These are phyloP conservation scores for Corydoras maculifer DNA, from an alignment of 2,113 vertebrate species.

Conservation along the genomic window DNA sequence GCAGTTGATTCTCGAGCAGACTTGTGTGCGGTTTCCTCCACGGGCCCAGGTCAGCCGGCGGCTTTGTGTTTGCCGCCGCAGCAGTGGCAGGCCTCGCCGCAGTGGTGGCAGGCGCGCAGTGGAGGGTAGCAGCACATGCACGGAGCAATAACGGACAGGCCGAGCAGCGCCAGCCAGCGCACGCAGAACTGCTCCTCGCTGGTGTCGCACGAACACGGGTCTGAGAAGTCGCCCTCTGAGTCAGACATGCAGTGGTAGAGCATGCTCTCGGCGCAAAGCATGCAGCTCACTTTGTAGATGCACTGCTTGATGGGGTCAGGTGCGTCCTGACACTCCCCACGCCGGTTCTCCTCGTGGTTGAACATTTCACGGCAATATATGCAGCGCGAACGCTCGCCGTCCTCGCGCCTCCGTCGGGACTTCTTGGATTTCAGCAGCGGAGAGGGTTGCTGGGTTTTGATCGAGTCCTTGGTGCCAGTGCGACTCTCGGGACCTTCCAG, in stretches of 20 bases:
- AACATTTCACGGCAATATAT: conserved; percentile 97
- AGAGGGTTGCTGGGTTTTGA: conserved; percentile 91
- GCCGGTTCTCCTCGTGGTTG: conserved; percentile 95
- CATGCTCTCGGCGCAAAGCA: conserved; percentile 99
- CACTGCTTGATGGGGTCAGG: conserved; percentile 95
- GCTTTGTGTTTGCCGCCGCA: conserved; percentile 98
- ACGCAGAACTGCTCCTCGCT: conserved; percentile 97
- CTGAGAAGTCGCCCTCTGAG: conserved; percentile 96
- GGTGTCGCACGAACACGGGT: conserved; percentile 98
- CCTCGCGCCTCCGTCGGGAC: conserved; percentile 88
- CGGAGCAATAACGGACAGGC: conserved; percentile 89
- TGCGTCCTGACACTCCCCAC: conserved; percentile 94
- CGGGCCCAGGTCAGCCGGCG: conserved; percentile 75
- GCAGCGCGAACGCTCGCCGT: conserved; percentile 94
- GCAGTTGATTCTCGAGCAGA: conserved; percentile 57
- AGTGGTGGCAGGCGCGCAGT: conserved; percentile 91
- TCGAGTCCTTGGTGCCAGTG: conserved; percentile 75
- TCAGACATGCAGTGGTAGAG: conserved; percentile 61
- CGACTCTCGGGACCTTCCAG: conserved; percentile 81
- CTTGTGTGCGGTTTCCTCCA: conserved; percentile 52
- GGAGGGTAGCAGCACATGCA: conserved; percentile 99
- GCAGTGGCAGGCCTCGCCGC: conserved; percentile 92
- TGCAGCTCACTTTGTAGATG: conserved; percentile 98
- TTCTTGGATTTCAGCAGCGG: conserved; percentile 82
- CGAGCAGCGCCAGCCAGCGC: conserved; percentile 94